phyloP scores from a whole-genome alignment of 2,888 invertebrate species.

The Myopa testacea region DNA sequence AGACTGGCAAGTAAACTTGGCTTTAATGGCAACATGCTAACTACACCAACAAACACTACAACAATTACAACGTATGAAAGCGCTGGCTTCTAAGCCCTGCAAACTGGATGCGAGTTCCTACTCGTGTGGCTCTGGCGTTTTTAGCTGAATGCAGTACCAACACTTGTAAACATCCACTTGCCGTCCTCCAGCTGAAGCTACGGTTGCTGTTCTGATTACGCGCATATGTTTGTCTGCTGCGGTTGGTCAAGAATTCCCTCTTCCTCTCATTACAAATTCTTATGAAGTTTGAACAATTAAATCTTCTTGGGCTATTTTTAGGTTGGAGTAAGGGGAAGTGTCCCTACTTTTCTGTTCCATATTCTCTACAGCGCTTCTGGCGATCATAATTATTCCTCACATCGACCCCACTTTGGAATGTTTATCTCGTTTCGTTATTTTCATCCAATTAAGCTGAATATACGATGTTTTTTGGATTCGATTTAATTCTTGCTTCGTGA shows the following conservation, averaged over 20 bases:
- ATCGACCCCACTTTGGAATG: too few species aligned
- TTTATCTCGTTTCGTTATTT: too few species aligned
- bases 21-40: slow-evolving; percentile 35
- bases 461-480: too few species aligned
- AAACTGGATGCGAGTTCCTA: neutral
- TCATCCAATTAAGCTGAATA: too few species aligned
- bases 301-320: too few species aligned
- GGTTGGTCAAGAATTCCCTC: slow-evolving; percentile 4
- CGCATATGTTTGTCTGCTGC: neutral
- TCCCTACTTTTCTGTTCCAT: too few species aligned
- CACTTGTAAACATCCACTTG: neutral
- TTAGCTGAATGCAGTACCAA: neutral
- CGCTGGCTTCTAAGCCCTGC: slow-evolving; percentile 19
- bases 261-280: neutral
- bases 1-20: slow-evolving; percentile 47
- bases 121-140: neutral
- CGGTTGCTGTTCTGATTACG: neutral
- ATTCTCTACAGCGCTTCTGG: too few species aligned
- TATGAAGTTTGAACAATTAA: too few species aligned
- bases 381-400: too few species aligned
- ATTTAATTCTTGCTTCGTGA: neutral
- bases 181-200: neutral
- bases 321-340: too few species aligned
- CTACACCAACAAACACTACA: slow-evolving; percentile 8
- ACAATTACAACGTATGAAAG: slow-evolving; percentile 15